Evolutionary conservation across 2,113 vertebrate genomes (phyloP).

Genomic region (Bubo blakistoni): DNA sequence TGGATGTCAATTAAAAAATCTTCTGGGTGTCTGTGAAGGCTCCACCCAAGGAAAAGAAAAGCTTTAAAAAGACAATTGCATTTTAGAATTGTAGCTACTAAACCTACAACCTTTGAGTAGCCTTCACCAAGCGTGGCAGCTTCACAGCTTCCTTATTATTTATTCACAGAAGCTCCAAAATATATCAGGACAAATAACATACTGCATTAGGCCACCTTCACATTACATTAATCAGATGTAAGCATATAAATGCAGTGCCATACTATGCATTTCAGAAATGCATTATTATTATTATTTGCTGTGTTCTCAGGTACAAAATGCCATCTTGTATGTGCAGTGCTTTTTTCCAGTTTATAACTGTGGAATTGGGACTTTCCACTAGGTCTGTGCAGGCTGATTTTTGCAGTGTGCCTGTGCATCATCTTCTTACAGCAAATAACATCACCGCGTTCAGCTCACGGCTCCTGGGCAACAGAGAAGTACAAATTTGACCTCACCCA

Average conservation of each 20-base stretch:
- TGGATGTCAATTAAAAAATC: background rate
- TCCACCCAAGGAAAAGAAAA: background rate
- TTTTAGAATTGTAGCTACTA: background rate
- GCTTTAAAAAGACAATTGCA: background rate
- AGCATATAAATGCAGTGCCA: background rate
- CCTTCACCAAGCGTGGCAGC: background rate
- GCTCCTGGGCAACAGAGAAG: background rate
- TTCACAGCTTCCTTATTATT: background rate
- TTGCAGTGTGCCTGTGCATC: background rate
- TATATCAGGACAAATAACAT: constrained; percentile 23
- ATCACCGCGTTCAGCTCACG: background rate
- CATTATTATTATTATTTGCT: background rate
- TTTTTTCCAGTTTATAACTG: background rate
- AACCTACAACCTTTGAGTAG: background rate
- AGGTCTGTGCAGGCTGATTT: background rate
- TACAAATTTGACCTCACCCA: background rate
- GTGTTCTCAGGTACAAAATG: background rate
- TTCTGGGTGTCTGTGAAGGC: background rate
- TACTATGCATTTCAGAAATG: background rate
- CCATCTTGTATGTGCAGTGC: background rate
- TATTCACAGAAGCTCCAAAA: background rate
- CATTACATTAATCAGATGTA: background rate
- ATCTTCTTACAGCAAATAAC: background rate
- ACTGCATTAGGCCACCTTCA: background rate
- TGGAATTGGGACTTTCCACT: background rate